Conservation (phyloP, 2,113 vertebrate genomes). For the Hipposideros armiger region DNA sequence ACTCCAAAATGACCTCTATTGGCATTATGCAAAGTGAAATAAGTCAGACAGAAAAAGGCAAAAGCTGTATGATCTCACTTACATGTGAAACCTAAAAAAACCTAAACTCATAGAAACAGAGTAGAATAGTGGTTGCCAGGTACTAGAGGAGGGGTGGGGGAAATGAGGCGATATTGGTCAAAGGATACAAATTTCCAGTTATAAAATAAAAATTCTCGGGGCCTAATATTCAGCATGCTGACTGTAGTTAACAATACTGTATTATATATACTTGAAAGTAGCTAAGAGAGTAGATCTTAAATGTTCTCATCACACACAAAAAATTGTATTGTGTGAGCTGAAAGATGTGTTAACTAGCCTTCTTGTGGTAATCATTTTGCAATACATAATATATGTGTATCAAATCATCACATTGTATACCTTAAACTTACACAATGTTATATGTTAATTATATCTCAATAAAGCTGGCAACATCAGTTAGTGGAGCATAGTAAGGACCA, state of each 20-base stretch:
- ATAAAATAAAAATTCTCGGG: not conserved
- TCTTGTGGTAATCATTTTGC: not conserved
- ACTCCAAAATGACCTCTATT: not conserved
- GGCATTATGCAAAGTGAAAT: not conserved
- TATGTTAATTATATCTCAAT: slow-evolving; percentile 3
- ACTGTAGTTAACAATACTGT: not conserved
- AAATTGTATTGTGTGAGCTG: not conserved
- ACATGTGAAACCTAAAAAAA: not conserved
- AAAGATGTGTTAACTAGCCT: not conserved
- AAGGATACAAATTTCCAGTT: not conserved
- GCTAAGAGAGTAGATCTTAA: not conserved
- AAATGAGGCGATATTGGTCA: not conserved
- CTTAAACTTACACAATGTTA: not conserved
- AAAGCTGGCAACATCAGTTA: not conserved
- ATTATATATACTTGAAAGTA: not conserved
- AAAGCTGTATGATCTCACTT: not conserved
- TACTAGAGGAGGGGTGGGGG: too few relatives aligned
- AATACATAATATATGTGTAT: not conserved
- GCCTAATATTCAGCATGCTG: not conserved
- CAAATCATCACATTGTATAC: not conserved
- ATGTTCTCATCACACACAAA: not conserved
- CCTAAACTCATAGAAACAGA: not conserved
- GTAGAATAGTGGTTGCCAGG: not conserved
- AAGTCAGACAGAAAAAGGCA: slow-evolving; percentile 9
- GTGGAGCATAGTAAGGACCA: not conserved